These are phyloP conservation scores for Holothuria scabra DNA, from an alignment of 53 echinoderm and acorn worm species.

Conservation along the genomic window DNA sequence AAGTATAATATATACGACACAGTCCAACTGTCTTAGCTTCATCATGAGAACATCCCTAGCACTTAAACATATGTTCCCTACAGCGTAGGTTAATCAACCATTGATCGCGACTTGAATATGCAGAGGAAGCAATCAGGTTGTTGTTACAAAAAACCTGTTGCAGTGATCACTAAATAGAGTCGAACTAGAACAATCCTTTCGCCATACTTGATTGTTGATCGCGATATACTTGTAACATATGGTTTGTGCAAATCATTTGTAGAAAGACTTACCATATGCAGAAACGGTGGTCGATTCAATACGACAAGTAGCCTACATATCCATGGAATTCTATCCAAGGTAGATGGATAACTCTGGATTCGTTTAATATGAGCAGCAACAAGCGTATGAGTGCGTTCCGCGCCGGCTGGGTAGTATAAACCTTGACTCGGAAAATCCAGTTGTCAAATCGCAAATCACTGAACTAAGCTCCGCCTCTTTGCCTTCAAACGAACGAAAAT, in stretches of 20 bases:
- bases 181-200: too few species aligned
- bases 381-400: constrained; percentile 23
- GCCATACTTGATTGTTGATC: too few species aligned
- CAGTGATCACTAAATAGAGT: too few species aligned
- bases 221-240: too few species aligned
- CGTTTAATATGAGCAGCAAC: constrained; percentile 40
- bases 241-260: too few species aligned
- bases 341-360: not conserved
- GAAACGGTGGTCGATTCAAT: not conserved
- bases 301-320: constrained; percentile 38
- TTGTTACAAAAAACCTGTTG: not conserved
- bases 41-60: too few species aligned
- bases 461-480: constrained; percentile 33
- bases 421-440: constrained; percentile 33
- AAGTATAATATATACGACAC: too few species aligned
- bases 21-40: too few species aligned
- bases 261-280: too few species aligned
- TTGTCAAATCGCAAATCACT: constrained; percentile 42
- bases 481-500: constrained; percentile 38
- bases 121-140: constrained; percentile 8
- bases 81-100: not conserved
- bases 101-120: constrained; percentile 9
- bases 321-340: constrained; percentile 38
- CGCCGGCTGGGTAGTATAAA: constrained; percentile 42
- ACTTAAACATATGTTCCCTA: constrained; percentile 26